Percentiles rank a stretch among this genome's conserved stretches.
Conservation (phyloP, 53 echinoderm and acorn worm genomes). For the Temnopleurus reevesii region DNA sequence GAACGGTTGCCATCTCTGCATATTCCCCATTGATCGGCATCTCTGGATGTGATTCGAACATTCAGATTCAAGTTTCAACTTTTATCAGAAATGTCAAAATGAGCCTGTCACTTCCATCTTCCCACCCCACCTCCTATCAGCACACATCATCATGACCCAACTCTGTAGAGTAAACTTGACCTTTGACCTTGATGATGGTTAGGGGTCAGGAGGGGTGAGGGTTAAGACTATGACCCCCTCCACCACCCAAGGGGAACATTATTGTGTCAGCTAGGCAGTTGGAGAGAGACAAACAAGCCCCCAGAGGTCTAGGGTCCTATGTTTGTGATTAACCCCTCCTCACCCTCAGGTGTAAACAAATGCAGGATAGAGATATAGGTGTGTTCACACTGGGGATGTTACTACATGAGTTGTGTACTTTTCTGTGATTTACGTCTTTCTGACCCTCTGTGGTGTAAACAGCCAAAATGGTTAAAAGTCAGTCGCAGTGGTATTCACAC, state of each 20-base stretch:
- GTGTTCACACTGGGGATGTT: not conserved
- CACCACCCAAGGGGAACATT: slow-evolving; percentile 50
- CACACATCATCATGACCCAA: slow-evolving; percentile 9
- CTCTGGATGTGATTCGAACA: no score
- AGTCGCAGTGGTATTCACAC: no score
- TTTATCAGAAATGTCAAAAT: slow-evolving; percentile 40
- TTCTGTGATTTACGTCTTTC: no score
- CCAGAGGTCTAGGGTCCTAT: slow-evolving; percentile 1
- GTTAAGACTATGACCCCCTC: slow-evolving; percentile 37
- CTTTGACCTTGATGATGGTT: slow-evolving; percentile 19
- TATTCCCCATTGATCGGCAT: no score
- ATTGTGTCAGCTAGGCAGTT: slow-evolving; percentile 50
- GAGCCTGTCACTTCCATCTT: slow-evolving; percentile 18
- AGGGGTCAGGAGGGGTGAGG: slow-evolving; percentile 36
- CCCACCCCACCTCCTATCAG: not conserved
- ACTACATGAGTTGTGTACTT: no score
- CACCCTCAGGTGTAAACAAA: slow-evolving; percentile 38
- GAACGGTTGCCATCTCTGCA: no score
- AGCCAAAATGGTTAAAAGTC: no score
- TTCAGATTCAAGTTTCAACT: not conserved
- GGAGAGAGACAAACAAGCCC: slow-evolving; percentile 41
- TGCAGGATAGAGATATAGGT: not conserved
- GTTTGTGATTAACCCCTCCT: slow-evolving; percentile 37
- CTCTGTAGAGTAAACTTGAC: slow-evolving; percentile 19
- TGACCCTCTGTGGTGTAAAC: no score